A percentile compares a stretch with the other conserved stretches of the same genome.
Conservation (phyloP, 2,797 vertebrate genomes). For the Cuniculus paca region DNA sequence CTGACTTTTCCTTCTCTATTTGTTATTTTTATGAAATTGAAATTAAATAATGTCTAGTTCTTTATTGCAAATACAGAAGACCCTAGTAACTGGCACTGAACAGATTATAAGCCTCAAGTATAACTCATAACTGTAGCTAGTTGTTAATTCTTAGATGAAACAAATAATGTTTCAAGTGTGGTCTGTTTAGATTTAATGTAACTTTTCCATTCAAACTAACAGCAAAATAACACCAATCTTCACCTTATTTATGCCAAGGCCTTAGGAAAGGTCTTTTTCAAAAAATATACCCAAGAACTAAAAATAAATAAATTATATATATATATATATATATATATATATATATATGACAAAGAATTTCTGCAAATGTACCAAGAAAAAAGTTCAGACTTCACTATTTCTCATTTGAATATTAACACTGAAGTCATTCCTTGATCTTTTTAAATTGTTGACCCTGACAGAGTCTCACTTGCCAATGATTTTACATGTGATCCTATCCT, state of each 20-base stretch:
- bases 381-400: background rate
- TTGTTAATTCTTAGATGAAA: slow-evolving; percentile 41
- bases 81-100: background rate
- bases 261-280: slow-evolving; percentile 36
- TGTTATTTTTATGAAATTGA: slow-evolving; percentile 46
- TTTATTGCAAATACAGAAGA: slow-evolving; percentile 28
- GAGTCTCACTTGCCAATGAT: background rate
- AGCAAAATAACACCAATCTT: slow-evolving; percentile 11
- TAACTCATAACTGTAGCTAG: background rate
- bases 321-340: too few relatives aligned
- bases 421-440: background rate
- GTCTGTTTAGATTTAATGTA: slow-evolving; percentile 1
- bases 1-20: too few relatives aligned
- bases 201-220: slow-evolving; percentile 32
- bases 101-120: slow-evolving; percentile 6
- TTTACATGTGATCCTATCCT: slow-evolving; percentile 9
- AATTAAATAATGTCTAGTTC: slow-evolving; percentile 23
- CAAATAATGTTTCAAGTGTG: slow-evolving; percentile 16
- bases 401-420: background rate
- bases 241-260: background rate
- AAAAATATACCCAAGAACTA: background rate
- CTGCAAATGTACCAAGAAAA: slow-evolving; percentile 44
- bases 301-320: too few relatives aligned
- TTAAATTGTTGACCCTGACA: background rate
- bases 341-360: background rate